phyloP scores from a whole-genome alignment of 1,140 invertebrate species.

The Ostrea edulis region DNA sequence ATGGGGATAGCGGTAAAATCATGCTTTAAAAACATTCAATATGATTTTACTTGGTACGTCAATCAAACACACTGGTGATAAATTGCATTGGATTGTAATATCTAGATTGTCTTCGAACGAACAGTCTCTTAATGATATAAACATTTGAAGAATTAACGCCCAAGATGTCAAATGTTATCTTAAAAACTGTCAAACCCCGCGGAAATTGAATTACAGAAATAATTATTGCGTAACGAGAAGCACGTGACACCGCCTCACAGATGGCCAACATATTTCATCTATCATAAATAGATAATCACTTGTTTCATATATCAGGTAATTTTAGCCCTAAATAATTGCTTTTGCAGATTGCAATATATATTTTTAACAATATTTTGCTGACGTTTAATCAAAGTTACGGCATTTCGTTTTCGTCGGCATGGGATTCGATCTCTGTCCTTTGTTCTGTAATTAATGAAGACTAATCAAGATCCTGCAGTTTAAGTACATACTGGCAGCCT shows the following conservation, averaged over 20 bases:
- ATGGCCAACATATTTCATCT: conserved; percentile 7
- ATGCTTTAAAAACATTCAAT: too few species aligned
- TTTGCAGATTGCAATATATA: not conserved
- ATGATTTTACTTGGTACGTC: too few species aligned
- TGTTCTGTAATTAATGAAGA: not conserved
- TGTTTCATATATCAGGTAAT: not conserved
- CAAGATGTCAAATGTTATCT: not conserved
- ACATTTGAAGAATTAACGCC: not conserved
- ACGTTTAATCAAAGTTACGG: too few species aligned
- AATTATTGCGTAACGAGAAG: not conserved
- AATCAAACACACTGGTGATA: too few species aligned
- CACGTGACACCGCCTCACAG: not conserved
- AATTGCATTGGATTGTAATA: not conserved
- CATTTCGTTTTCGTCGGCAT: not conserved
- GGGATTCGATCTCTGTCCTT: not conserved
- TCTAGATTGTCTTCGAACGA: not conserved
- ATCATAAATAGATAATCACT: conserved; percentile 14
- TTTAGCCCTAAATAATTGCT: not conserved
- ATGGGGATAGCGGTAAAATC: too few species aligned
- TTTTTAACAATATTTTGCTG: not conserved
- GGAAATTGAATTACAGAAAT: conserved; percentile 12
- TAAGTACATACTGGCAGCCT: not conserved
- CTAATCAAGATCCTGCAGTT: not conserved
- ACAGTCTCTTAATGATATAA: not conserved
- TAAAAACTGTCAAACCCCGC: conserved; percentile 2